These are phyloP conservation scores for Bombyx huttoni DNA, from an alignment of 2,888 invertebrate genomes.

Conservation along the genomic window DNA sequence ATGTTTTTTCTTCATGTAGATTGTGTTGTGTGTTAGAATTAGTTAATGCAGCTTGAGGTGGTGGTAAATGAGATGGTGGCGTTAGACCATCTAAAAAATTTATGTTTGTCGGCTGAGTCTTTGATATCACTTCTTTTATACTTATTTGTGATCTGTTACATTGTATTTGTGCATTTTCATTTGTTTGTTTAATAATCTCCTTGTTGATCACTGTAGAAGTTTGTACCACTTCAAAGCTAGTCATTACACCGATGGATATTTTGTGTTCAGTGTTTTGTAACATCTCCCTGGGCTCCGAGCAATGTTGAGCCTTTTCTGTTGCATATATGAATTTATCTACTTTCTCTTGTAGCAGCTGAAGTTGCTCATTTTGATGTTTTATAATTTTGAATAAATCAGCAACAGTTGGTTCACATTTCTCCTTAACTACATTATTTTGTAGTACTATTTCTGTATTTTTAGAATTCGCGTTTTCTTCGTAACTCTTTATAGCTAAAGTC, in stretches of 20 bases:
- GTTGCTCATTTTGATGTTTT: slow-evolving; percentile 77
- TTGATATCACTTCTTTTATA: slow-evolving; percentile 48
- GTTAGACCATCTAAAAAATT: slow-evolving; percentile 61
- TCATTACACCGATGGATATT: slow-evolving; percentile 81
- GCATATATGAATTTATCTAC: slow-evolving; percentile 68
- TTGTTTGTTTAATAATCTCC: slow-evolving; percentile 38
- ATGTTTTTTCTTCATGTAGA: slow-evolving; percentile 44
- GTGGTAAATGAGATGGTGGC: slow-evolving; percentile 11
- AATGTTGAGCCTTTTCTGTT: slow-evolving; percentile 22
- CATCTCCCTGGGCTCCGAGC: slow-evolving; percentile 34
- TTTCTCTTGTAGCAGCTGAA: slow-evolving; percentile 75
- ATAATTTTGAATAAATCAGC: slow-evolving; percentile 76
- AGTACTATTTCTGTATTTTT: slow-evolving; percentile 36
- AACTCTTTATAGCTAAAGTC: slow-evolving; percentile 45
- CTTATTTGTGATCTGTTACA: slow-evolving; percentile 57
- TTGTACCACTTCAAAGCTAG: slow-evolving; percentile 76
- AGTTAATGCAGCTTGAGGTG: neutral
- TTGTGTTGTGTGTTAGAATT: slow-evolving; percentile 8
- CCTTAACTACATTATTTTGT: slow-evolving; percentile 35
- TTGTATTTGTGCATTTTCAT: slow-evolving; percentile 50
- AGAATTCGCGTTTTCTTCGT: slow-evolving; percentile 32
- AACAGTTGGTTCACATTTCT: slow-evolving; percentile 67
- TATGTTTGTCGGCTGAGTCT: slow-evolving; percentile 32
- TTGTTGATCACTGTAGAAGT: slow-evolving; percentile 62
- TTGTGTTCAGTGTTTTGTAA: slow-evolving; percentile 57